Conservation (phyloP, 1,140 invertebrate species). For the Eubasilissa regina region DNA sequence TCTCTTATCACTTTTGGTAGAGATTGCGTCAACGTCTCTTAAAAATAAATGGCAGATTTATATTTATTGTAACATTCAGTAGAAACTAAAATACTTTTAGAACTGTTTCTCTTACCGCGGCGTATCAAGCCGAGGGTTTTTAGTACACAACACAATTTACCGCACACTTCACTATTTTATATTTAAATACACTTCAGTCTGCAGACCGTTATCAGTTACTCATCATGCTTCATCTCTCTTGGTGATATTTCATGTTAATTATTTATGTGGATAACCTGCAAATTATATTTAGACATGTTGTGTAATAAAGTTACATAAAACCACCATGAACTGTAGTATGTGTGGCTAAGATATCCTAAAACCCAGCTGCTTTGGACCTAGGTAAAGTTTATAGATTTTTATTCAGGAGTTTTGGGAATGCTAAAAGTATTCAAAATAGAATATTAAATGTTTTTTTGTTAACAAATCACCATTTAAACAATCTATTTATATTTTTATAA, state of each 20-base stretch:
- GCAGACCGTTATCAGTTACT: not conserved
- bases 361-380: too few species aligned
- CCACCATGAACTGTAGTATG: too few species aligned
- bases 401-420: too few species aligned
- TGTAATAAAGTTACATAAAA: too few species aligned
- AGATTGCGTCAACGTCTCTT: conserved; percentile 48
- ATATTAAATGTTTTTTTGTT: too few species aligned
- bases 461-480: too few species aligned
- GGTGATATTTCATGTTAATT: conserved; percentile 1
- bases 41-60: conserved; percentile 60
- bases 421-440: too few species aligned
- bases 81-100: conserved; percentile 40
- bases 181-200: not conserved
- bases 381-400: too few species aligned
- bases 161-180: conserved; percentile 18
- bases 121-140: conserved; percentile 7
- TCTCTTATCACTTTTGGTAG: conserved; percentile 49
- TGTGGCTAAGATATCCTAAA: too few species aligned
- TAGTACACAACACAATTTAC: conserved; percentile 8
- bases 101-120: not conserved
- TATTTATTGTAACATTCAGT: conserved; percentile 48
- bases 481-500: too few species aligned
- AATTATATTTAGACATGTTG: not conserved
- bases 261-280: not conserved
- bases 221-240: not conserved